Conservation (phyloP, 1,140 invertebrate genomes). For the Drosophila triauraria region DNA sequence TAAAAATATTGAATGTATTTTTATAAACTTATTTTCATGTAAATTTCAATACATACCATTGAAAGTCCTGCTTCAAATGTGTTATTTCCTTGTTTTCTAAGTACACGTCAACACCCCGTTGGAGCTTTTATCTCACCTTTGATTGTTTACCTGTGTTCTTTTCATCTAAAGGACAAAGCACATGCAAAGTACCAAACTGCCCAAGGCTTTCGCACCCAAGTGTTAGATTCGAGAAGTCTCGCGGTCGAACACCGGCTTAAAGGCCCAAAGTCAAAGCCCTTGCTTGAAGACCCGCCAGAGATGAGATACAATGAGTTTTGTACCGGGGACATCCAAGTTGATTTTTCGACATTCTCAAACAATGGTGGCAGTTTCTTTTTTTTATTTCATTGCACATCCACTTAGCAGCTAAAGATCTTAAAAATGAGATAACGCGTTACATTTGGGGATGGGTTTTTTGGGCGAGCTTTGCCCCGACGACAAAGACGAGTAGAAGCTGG, state of each 20-base stretch:
- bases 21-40: too few species aligned
- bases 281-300: slow-evolving; percentile 11
- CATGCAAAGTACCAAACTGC: slow-evolving; percentile 26
- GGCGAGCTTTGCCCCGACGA: slow-evolving; percentile 18
- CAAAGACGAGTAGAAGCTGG: slow-evolving; percentile 36
- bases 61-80: too few species aligned
- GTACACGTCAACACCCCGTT: neutral
- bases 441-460: slow-evolving; percentile 59
- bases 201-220: slow-evolving; percentile 74
- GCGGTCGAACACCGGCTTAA: slow-evolving; percentile 8
- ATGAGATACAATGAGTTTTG: slow-evolving; percentile 26
- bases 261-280: slow-evolving; percentile 63
- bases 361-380: slow-evolving; percentile 53
- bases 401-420: slow-evolving; percentile 67
- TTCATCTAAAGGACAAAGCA: slow-evolving; percentile 32
- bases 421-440: slow-evolving; percentile 74
- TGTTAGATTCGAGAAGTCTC: slow-evolving; percentile 54
- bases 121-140: slow-evolving; percentile 4
- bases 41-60: too few species aligned
- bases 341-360: slow-evolving; percentile 54
- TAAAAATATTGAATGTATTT: neutral
- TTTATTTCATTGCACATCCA: slow-evolving; percentile 56
- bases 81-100: neutral
- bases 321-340: slow-evolving; percentile 43
- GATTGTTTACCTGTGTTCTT: neutral